Base-by-base conservation (phyloP, 23 tunicate species). In the Styela plicata region DNA sequence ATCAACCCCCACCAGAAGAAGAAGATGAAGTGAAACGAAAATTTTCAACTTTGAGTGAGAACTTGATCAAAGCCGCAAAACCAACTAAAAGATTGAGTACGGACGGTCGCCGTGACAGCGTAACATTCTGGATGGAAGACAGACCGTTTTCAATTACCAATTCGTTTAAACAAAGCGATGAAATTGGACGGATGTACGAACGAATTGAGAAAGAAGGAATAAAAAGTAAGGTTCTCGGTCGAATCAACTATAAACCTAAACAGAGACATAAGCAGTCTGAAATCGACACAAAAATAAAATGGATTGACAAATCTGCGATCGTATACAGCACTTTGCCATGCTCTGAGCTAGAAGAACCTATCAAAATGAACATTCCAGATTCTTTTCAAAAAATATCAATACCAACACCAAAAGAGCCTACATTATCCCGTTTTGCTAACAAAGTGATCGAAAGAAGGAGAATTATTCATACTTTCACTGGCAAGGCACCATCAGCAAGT, bases 41-140 rank as follows among this genome's bases (percentile, higher is more conserved):
- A 33, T 85, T 85, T 33, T 33, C 53, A 23, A 23, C 77, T 25
- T 64, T 85, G 32, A 64, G 67, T 57, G 79, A 85, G 36, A 24
- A 37, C 24, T 64, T 85, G 33, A 24, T 85, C 2, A 64, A 64
- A 68, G 82, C 64, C 29, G 64, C 80, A 63, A 74, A 83, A 74
- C 36, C 27, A 35, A 25, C 5, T 24, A 36, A 74, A 36, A 23
- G 34, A 33, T 3, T 33, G 63, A 24, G 61, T 27, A 7, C 10
- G 13, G 10, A 44, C 24, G 44, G 18, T 1, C 31, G 87, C 16
- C 57, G 33, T 28, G 73, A 31, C 13, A 83, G 87, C 25, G 53
- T 83, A n/a, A 83, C 87, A 2, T 80, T 83, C 2, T 83, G 87
- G 87, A 74, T 83, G 71, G 87, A 74, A 3, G 87, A 83, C 28